Evolutionary conservation across 1,140 invertebrate species (phyloP).

Genomic region (Zophobas morio): DNA sequence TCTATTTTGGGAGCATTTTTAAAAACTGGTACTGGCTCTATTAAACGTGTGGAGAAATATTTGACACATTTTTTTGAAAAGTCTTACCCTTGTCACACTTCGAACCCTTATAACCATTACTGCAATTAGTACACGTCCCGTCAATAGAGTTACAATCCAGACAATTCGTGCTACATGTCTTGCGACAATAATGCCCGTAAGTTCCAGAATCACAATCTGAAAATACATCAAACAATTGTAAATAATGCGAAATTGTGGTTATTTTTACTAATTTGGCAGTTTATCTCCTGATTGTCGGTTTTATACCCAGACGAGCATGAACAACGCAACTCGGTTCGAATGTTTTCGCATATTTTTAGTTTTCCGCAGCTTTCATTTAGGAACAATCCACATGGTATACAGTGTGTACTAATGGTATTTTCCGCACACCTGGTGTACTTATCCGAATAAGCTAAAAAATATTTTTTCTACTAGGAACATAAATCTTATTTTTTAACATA

Average conservation of each 20-base stretch:
- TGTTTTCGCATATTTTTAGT: constrained; percentile 2
- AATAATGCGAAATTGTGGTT: too few relatives aligned
- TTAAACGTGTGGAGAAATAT: too few relatives aligned
- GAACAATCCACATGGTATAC: background rate
- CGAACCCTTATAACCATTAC: too few relatives aligned
- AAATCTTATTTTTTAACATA: background rate
- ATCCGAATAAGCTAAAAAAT: too few relatives aligned
- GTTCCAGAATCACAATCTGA: background rate
- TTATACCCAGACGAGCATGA: background rate
- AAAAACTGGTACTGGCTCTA: too few relatives aligned
- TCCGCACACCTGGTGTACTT: background rate
- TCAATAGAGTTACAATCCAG: background rate
- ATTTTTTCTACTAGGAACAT: too few relatives aligned
- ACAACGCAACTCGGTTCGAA: background rate
- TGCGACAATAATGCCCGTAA: constrained; percentile 1
- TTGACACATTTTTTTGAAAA: too few relatives aligned
- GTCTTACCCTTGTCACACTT: too few relatives aligned
- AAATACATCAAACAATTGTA: background rate
- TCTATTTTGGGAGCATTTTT: background rate
- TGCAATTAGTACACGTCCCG: background rate
- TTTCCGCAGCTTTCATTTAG: background rate
- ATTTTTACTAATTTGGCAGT: too few relatives aligned
- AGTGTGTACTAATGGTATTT: too few relatives aligned
- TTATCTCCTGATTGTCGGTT: too few relatives aligned
- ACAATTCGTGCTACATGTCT: background rate